These are phyloP conservation scores for Drosophila mimetica DNA, from an alignment of 2,888 invertebrate genomes.

Conservation along the genomic window DNA sequence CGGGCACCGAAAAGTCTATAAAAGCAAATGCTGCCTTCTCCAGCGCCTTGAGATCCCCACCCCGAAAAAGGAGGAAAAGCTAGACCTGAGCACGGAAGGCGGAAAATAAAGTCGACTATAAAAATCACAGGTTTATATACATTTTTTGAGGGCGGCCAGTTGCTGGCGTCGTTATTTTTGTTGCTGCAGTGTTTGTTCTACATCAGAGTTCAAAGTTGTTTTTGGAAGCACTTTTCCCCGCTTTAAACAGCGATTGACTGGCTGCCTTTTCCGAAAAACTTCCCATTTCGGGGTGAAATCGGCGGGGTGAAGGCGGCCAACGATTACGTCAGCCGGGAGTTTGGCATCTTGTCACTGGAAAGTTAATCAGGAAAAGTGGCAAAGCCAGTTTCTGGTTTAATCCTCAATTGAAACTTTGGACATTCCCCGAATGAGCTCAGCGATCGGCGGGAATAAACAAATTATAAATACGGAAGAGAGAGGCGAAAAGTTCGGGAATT, in stretches of 20 bases:
- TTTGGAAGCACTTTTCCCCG: slow-evolving; percentile 37
- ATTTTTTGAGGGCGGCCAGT: slow-evolving; percentile 44
- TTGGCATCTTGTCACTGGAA: slow-evolving; percentile 43
- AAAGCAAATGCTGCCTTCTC: slow-evolving; percentile 65
- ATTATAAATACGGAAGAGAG: slow-evolving; percentile 21
- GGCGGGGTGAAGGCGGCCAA: neutral
- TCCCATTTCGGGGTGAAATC: slow-evolving; percentile 5
- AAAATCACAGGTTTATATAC: slow-evolving; percentile 76
- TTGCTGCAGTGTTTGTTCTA: slow-evolving; percentile 31
- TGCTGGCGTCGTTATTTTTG: slow-evolving; percentile 30
- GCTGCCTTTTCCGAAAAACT: slow-evolving; percentile 33
- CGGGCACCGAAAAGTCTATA: slow-evolving; percentile 66
- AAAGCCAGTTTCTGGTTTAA: slow-evolving; percentile 36
- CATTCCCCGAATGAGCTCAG: slow-evolving; percentile 18
- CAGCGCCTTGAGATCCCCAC: slow-evolving; percentile 35
- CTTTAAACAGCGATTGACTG: slow-evolving; percentile 45
- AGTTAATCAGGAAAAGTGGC: slow-evolving; percentile 38
- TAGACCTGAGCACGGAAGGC: slow-evolving; percentile 50
- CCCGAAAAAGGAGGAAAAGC: slow-evolving; percentile 27
- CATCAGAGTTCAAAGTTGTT: slow-evolving; percentile 42
- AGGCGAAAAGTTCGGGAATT: slow-evolving; percentile 18
- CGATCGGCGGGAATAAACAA: slow-evolving; percentile 38
- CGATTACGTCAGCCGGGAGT: slow-evolving; percentile 38
- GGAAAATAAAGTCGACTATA: slow-evolving; percentile 68
- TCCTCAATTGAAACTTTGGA: slow-evolving; percentile 42